A percentile compares a stretch with the other conserved stretches of the same genome.
Evolutionary conservation across 2,888 invertebrate genomes (phyloP).

Genomic region (Salpingus planirostris): DNA sequence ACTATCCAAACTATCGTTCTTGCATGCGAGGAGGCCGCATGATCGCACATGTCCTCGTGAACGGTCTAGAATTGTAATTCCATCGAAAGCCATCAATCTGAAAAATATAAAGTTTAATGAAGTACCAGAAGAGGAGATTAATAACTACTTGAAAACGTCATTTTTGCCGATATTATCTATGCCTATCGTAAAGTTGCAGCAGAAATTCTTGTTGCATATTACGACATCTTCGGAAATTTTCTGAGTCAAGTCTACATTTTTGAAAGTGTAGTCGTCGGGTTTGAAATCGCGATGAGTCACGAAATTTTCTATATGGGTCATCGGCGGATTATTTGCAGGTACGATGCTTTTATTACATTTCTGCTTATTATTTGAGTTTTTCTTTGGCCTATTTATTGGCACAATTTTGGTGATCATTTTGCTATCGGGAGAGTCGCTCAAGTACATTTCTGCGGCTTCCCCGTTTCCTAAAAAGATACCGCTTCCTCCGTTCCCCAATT

Average conservation of each 20-base stretch:
- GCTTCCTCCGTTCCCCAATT: constrained; percentile 21
- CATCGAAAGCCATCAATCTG: constrained; percentile 20
- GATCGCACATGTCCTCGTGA: constrained; percentile 12
- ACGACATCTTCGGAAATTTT: constrained; percentile 10
- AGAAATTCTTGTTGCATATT: constrained; percentile 21
- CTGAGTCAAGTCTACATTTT: constrained; percentile 16
- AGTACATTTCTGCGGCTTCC: constrained; percentile 8
- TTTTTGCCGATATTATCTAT: constrained; percentile 9
- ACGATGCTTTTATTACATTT: too few relatives aligned
- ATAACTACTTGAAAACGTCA: constrained; percentile 24
- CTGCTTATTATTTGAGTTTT: too few relatives aligned
- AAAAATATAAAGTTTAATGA: too few relatives aligned
- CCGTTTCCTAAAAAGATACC: constrained; percentile 23
- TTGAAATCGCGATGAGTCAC: constrained; percentile 16
- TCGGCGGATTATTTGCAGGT: too few relatives aligned
- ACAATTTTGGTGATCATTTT: too few relatives aligned
- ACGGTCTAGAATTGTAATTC: constrained; percentile 5
- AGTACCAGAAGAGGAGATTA: too few relatives aligned
- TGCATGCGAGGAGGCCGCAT: constrained; percentile 22
- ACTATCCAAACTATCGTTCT: constrained; percentile 13
- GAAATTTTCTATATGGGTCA: constrained; percentile 15
- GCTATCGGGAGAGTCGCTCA: too few relatives aligned
- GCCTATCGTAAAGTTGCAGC: constrained; percentile 21
- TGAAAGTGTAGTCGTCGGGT: constrained; percentile 14
- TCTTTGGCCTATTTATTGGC: too few relatives aligned